Evolutionary conservation across 2,113 vertebrate species (phyloP).

Genomic region (Phyllostomus discolor): DNA sequence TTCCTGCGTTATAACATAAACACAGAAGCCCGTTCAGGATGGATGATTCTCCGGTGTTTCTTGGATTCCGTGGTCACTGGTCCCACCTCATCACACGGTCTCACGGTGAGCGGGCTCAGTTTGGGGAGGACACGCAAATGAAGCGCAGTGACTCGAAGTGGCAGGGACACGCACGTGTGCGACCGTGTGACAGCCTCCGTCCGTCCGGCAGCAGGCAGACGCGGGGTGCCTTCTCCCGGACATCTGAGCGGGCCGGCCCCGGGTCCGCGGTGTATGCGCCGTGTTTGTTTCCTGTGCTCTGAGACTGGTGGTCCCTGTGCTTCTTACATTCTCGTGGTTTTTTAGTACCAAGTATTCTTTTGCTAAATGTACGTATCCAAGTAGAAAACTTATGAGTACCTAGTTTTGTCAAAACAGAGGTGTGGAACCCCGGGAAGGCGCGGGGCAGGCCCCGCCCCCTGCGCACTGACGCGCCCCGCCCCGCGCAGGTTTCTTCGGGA

Average conservation of each 20-base stretch:
- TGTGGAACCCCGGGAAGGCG: background rate
- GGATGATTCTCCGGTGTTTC: background rate
- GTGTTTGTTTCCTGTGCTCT: background rate
- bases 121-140: background rate
- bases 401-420: background rate
- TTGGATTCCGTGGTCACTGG: background rate
- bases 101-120: background rate
- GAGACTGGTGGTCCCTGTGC: background rate
- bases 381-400: background rate
- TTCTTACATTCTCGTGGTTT: background rate
- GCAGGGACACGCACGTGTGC: background rate
- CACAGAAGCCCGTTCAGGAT: background rate
- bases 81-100: background rate
- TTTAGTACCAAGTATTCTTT: background rate
- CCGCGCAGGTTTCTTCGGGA: constrained; percentile 91
- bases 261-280: background rate
- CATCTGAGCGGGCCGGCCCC: background rate
- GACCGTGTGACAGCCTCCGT: background rate
- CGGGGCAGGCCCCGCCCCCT: background rate
- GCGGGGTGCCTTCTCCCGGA: background rate
- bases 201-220: background rate
- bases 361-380: background rate
- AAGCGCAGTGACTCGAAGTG: background rate
- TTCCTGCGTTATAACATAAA: background rate
- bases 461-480: background rate